These are phyloP conservation scores for Lissonota sp. DNA, from an alignment of 2,888 invertebrate species.

Conservation along the genomic window DNA sequence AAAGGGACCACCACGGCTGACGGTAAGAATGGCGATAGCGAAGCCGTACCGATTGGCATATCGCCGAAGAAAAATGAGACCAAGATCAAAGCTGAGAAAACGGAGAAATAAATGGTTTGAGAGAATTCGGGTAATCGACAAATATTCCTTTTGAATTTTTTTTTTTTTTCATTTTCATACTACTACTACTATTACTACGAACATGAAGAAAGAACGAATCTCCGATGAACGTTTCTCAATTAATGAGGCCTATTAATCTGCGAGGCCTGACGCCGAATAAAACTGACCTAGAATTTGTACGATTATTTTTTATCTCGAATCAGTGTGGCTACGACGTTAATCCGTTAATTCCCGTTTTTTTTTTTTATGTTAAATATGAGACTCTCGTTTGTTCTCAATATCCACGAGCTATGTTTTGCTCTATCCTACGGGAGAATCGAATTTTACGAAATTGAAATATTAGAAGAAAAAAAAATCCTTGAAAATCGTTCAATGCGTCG, in stretches of 20 bases:
- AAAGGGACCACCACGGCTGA: slow-evolving; percentile 83
- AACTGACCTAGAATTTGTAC: slow-evolving; percentile 8
- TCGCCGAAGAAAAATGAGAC: slow-evolving; percentile 67
- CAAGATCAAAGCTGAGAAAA: slow-evolving; percentile 75
- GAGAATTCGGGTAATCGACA: neutral
- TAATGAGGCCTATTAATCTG: slow-evolving; percentile 47
- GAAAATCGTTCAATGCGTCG: neutral
- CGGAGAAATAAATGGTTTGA: slow-evolving; percentile 70
- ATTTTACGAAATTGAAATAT: too few species aligned
- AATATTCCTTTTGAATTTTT: slow-evolving; percentile 6
- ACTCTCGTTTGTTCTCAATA: too few species aligned
- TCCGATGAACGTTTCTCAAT: slow-evolving; percentile 51
- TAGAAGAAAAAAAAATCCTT: too few species aligned
- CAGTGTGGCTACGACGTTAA: neutral
- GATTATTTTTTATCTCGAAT: slow-evolving; percentile 14
- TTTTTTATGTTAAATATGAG: slow-evolving; percentile 1
- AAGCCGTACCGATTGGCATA: slow-evolving; percentile 82
- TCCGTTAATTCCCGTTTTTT: slow-evolving; percentile 10
- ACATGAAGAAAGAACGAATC: slow-evolving; percentile 25
- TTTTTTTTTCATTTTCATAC: slow-evolving; percentile 7
- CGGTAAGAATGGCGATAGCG: slow-evolving; percentile 82
- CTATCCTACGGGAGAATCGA: too few species aligned
- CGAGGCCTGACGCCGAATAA: neutral
- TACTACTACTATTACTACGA: neutral
- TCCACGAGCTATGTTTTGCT: too few species aligned